Conservation (phyloP, 2,797 vertebrate species). For the Semotilus atromaculatus region DNA sequence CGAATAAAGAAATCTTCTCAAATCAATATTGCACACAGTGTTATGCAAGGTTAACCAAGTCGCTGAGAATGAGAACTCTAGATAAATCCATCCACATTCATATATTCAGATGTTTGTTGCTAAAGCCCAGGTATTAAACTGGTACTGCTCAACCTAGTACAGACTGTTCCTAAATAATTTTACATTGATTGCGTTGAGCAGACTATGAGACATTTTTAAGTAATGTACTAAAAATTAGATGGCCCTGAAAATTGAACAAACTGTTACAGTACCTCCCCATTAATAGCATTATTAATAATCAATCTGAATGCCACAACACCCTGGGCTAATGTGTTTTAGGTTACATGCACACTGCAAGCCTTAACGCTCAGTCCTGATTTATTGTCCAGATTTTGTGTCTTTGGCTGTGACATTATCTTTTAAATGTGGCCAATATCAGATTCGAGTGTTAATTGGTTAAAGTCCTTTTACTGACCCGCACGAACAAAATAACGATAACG, state of each 20-base stretch:
- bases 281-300: conserved; percentile 11
- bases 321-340: not conserved
- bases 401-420: no score
- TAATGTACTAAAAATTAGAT: not conserved
- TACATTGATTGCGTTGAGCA: not conserved
- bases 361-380: no score
- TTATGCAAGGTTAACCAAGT: conserved; percentile 34
- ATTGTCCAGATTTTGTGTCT: no score
- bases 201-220: not conserved
- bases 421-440: no score
- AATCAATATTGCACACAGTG: conserved; percentile 47
- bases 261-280: not conserved
- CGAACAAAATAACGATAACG: not conserved
- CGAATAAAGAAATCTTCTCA: conserved; percentile 41
- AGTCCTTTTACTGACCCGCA: no score
- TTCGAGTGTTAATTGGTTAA: no score
- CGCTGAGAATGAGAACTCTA: conserved; percentile 8
- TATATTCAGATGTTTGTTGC: conserved; percentile 3
- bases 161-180: not conserved
- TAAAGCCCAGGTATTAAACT: not conserved
- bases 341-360: no score
- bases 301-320: conserved; percentile 2
- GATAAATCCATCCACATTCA: not conserved
- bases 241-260: not conserved
- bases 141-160: not conserved